Base-by-base conservation (phyloP, 1,140 invertebrate species). In the Oryzaephilus surinamensis region DNA sequence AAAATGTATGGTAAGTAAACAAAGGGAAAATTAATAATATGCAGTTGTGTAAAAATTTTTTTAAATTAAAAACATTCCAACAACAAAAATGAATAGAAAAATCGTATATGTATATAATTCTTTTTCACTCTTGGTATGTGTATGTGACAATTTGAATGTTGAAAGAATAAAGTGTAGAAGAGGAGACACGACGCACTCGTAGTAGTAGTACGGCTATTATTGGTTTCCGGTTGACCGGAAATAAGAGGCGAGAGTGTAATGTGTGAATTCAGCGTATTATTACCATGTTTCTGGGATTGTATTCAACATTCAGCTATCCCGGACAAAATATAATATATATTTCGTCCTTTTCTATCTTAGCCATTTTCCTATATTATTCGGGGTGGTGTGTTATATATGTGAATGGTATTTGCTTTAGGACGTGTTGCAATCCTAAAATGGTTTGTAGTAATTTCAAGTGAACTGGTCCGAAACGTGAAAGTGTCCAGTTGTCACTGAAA, bases 1-100 rank as follows among this genome's bases (percentile, higher is more conserved):
- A 99, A 99, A 80, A 99, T 99, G 97, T 99, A 99, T 75, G 96
- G 95, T 98, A 73, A 91, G 92, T 86, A 21, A 31, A 23, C 19
- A 4, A n/a, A 30, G 19, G 35, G n/a, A 19, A 10, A 23, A 19
- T 8, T 2, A 35, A 23, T 18, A 18, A 13, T 20, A 16, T 29
- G 37, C 28, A 14, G 31, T 16, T 23, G 21, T 39, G 20, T 19
- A 23, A 39, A 29, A 38, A 38, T 23, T 37, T 8, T 8, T 23
- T 12, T 24, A 24, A 28, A 27, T 37, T 12, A 14, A 31, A 16
- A 14, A 23, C 18, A 16, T 21, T 32, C 37, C 12, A 13, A 18
- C 28, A 23, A 30, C 32, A 31, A 39, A 39, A 39, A 15, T 6
- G 28, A 39, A 23, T 39, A 12, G 21, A 39, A 31, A 39, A 31